phyloP scores from a whole-genome alignment of 2,113 vertebrate species.

The Alaudala cheleensis region DNA sequence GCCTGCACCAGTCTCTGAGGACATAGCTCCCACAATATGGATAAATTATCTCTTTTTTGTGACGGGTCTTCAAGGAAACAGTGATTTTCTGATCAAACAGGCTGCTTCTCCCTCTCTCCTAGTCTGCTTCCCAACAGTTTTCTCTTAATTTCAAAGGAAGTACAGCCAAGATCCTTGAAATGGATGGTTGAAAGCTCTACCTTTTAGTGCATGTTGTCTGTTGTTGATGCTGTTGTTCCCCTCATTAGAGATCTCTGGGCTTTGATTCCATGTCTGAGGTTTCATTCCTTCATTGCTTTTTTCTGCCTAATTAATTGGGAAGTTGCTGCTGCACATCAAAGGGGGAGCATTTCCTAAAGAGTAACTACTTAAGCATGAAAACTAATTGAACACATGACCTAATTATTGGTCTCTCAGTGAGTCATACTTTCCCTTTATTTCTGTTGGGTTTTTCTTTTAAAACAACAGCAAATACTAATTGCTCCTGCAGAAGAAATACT shows the following conservation, averaged over 20 bases:
- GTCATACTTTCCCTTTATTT: conserved; percentile 58
- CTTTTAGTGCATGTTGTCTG: background rate
- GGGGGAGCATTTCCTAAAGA: conserved; percentile 53
- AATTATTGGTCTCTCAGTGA: conserved; percentile 69
- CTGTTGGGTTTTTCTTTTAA: conserved; percentile 53
- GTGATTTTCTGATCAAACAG: background rate
- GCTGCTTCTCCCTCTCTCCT: background rate
- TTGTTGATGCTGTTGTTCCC: conserved; percentile 25
- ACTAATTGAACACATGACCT: conserved; percentile 72
- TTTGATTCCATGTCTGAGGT: conserved; percentile 58
- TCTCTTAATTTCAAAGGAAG: conserved; percentile 22
- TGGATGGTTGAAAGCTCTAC: background rate
- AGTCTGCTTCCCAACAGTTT: background rate
- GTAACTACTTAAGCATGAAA: conserved; percentile 60
- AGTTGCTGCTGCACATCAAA: conserved; percentile 63
- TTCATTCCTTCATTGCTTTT: conserved; percentile 35
- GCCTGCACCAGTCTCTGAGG: background rate
- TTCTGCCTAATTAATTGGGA: conserved; percentile 58
- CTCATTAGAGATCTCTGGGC: conserved; percentile 53
- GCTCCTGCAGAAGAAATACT: background rate
- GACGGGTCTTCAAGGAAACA: conserved; percentile 18
- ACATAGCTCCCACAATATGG: background rate
- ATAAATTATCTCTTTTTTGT: background rate
- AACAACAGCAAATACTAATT: conserved; percentile 62
- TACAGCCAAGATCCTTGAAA: background rate